Conservation (phyloP, 2,797 vertebrate species). For the Catamblyrhynchus diadema region DNA sequence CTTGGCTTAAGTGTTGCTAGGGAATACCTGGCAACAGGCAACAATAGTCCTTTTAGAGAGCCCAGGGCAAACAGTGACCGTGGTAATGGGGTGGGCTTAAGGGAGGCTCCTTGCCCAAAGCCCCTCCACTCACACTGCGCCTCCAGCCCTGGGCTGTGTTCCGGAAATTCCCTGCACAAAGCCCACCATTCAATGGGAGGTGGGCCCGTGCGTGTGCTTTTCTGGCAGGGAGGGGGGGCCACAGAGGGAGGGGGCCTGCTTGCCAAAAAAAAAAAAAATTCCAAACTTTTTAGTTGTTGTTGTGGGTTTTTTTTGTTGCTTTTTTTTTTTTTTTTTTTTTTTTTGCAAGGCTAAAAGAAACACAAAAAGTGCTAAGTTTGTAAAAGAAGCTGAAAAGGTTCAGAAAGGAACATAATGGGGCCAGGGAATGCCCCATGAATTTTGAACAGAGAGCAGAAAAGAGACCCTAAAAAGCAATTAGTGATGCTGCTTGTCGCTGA, state of each 20-base stretch:
- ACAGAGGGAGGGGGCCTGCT: constrained; percentile 55
- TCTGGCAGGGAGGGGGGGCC: constrained; percentile 41
- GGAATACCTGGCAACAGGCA: constrained; percentile 84
- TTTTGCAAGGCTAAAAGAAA: constrained; percentile 69
- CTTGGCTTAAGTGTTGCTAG: constrained; percentile 84
- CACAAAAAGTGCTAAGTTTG: constrained; percentile 82
- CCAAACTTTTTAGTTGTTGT: background rate
- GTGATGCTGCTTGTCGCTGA: constrained; percentile 79
- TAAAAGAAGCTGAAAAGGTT: constrained; percentile 82
- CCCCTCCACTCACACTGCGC: constrained; percentile 75
- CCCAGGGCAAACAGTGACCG: constrained; percentile 84
- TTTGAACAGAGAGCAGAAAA: constrained; percentile 81
- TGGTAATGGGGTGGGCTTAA: constrained; percentile 84
- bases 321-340: constrained; percentile 37
- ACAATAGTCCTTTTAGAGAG: constrained; percentile 83
- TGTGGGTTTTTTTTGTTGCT: background rate
- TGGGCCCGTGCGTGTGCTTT: constrained; percentile 80
- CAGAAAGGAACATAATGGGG: constrained; percentile 77
- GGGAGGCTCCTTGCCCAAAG: constrained; percentile 76
- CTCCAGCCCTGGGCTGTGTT: constrained; percentile 81
- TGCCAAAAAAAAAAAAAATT: constrained; percentile 37
- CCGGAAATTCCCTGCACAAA: constrained; percentile 84
- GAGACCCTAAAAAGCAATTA: constrained; percentile 83
- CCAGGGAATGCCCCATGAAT: constrained; percentile 79
- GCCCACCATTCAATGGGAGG: constrained; percentile 77